phyloP scores from a whole-genome alignment of 2,888 invertebrate species.

The Tetranychus piercei region DNA sequence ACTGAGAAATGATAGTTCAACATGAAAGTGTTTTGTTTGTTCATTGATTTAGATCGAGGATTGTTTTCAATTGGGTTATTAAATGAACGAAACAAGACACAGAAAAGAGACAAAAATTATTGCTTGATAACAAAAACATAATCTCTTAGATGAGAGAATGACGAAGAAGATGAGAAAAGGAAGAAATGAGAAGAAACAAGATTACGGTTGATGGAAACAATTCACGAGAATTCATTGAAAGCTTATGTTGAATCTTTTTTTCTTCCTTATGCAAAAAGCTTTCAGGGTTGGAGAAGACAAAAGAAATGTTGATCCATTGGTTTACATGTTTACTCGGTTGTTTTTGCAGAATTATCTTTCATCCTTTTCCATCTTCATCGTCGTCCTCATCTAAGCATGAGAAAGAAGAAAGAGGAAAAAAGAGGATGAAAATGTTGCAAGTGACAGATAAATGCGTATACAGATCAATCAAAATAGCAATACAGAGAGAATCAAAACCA shows the following conservation, averaged over 20 bases:
- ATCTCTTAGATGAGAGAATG: no score
- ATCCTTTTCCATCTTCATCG: background rate
- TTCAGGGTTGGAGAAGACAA: background rate
- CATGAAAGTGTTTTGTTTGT: no score
- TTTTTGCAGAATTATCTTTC: background rate
- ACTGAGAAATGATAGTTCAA: no score
- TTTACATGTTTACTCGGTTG: background rate
- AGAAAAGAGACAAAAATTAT: no score
- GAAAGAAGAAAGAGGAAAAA: background rate
- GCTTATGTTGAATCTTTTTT: background rate
- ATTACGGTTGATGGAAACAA: background rate
- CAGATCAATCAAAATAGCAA: background rate
- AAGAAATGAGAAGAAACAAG: background rate
- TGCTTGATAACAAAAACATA: no score
- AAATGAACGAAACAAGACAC: no score
- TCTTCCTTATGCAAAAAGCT: background rate
- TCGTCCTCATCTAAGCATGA: background rate
- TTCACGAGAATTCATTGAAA: background rate
- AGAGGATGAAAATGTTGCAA: background rate
- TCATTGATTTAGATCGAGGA: no score
- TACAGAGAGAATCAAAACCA: background rate
- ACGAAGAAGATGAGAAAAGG: background rate
- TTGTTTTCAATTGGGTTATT: no score
- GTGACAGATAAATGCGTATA: background rate
- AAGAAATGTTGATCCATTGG: background rate